These are phyloP conservation scores for Metallyticus violacea DNA, from an alignment of 2,888 invertebrate genomes.

Conservation along the genomic window DNA sequence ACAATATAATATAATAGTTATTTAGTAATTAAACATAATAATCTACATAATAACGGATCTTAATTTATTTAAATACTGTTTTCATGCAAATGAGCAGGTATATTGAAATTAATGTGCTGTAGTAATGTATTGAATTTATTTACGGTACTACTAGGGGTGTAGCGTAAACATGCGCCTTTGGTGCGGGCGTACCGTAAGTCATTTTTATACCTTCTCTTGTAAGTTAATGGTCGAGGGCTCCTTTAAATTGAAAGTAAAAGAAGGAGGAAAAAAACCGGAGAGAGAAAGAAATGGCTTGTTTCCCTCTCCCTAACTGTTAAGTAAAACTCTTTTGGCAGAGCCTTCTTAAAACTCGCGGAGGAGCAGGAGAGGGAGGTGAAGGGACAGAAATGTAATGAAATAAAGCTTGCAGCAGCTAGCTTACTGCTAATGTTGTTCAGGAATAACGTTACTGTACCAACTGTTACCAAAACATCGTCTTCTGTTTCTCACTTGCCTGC, in stretches of 20 bases:
- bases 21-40: no score
- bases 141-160: no score
- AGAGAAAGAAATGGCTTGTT: constrained; percentile 1
- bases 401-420: constrained; percentile 11
- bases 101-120: no score
- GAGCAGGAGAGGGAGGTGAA: neutral
- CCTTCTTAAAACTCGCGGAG: constrained; percentile 14
- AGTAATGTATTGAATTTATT: no score
- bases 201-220: constrained; percentile 3
- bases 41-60: no score
- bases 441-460: neutral
- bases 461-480: neutral
- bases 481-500: no score
- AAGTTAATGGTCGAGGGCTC: constrained; percentile 23
- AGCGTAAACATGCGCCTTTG: no score
- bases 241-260: constrained; percentile 23
- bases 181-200: no score
- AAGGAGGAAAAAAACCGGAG: constrained; percentile 4
- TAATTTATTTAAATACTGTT: no score
- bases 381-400: constrained; percentile 31
- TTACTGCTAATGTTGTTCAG: neutral
- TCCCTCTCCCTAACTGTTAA: constrained; percentile 23
- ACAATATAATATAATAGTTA: no score
- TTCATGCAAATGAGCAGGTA: no score
- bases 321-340: constrained; percentile 30